These are phyloP conservation scores for Conus betulinus DNA, from an alignment of 1,140 invertebrate genomes.

Conservation along the genomic window DNA sequence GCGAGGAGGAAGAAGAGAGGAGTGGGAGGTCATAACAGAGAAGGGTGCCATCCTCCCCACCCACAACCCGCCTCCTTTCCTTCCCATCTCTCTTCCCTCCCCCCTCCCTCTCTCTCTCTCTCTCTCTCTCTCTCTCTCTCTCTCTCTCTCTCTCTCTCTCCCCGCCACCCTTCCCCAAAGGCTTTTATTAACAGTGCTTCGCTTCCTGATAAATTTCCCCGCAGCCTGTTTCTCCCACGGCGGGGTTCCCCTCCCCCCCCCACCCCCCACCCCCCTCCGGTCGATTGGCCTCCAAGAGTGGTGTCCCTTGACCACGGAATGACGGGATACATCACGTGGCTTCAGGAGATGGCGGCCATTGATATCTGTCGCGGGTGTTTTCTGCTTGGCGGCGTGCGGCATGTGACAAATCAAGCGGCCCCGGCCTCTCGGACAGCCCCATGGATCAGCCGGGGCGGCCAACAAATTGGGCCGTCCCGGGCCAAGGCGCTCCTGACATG, in stretches of 20 bases:
- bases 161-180: not conserved
- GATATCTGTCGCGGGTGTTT: conserved; percentile 12
- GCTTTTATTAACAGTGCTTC: not conserved
- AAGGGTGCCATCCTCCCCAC: too few species aligned
- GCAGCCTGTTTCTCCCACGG: not conserved
- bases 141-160: too few species aligned
- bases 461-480: not conserved
- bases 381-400: conserved; percentile 11
- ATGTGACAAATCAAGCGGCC: conserved; percentile 7
- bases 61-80: too few species aligned
- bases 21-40: too few species aligned
- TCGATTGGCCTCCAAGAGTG: conserved; percentile 1
- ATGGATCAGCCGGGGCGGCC: not conserved
- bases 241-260: too few species aligned
- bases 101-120: too few species aligned
- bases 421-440: not conserved
- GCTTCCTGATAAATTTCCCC: conserved; percentile 4
- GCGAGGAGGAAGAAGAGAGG: too few species aligned
- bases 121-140: too few species aligned
- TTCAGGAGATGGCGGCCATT: conserved; percentile 10
- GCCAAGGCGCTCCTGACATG: not conserved
- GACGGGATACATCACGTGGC: conserved; percentile 25
- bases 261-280: not conserved
- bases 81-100: too few species aligned
- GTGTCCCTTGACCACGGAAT: conserved; percentile 25